A percentile compares a stretch with the other conserved stretches of the same genome.
Conservation (phyloP, 2,797 vertebrate species). For the Sciurus carolinensis region DNA sequence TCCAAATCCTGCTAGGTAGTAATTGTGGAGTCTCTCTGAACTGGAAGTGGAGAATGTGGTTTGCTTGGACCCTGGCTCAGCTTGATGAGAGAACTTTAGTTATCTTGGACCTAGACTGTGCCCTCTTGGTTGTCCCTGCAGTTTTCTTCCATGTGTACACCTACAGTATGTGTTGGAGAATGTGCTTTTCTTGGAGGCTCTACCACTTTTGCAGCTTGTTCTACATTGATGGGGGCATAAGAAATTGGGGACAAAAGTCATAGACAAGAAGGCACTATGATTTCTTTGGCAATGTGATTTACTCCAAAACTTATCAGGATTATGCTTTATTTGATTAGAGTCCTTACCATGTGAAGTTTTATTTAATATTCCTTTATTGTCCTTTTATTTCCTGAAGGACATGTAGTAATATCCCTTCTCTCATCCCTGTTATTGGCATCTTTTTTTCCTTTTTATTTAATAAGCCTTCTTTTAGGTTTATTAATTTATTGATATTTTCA, state of each 20-base stretch:
- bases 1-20: no score
- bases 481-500: slow-evolving; percentile 19
- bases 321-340: background rate
- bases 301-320: slow-evolving; percentile 22
- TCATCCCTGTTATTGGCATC: background rate
- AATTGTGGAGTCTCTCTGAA: background rate
- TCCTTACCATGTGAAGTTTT: background rate
- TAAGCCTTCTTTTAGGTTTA: background rate
- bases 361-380: background rate
- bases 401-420: background rate
- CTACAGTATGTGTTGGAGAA: background rate
- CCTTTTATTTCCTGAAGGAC: background rate
- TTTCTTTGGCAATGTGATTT: background rate
- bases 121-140: background rate
- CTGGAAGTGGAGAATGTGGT: background rate
- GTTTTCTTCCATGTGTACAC: accelerated
- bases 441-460: background rate
- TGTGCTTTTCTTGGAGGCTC: background rate
- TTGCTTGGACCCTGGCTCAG: background rate
- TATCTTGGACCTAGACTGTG: background rate
- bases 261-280: background rate
- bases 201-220: background rate
- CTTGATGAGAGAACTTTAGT: background rate
- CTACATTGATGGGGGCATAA: background rate
- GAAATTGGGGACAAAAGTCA: background rate